phyloP scores from a whole-genome alignment of 2,888 invertebrate species.

The Suillia variegata region DNA sequence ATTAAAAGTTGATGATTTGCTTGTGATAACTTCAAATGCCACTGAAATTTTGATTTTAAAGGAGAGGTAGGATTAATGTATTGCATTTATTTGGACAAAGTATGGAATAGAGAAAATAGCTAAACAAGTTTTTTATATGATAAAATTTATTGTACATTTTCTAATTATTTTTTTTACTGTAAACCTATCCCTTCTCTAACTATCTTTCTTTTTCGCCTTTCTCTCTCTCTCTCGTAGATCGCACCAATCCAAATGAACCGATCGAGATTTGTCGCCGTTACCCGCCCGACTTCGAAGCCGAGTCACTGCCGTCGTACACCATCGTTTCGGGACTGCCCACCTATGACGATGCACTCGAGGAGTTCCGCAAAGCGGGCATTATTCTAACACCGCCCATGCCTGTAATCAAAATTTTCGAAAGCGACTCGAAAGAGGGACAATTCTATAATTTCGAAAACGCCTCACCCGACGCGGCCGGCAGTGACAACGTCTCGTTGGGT shows the following conservation, averaged over 20 bases:
- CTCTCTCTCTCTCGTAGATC: no score
- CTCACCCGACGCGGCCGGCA: slow-evolving; percentile 22
- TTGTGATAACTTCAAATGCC: no score
- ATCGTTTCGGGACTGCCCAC: slow-evolving; percentile 70
- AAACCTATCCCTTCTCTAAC: not conserved
- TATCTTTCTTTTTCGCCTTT: no score
- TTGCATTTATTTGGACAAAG: no score
- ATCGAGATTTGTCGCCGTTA: slow-evolving; percentile 57
- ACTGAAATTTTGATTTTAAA: no score
- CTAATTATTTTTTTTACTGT: not conserved
- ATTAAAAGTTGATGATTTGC: not conserved
- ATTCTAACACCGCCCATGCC: slow-evolving; percentile 53
- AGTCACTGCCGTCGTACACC: slow-evolving; percentile 68
- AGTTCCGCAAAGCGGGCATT: slow-evolving; percentile 63
- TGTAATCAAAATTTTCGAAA: slow-evolving; percentile 57
- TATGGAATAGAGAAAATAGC: no score
- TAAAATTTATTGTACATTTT: no score
- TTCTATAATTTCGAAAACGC: slow-evolving; percentile 29
- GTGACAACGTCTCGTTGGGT: slow-evolving; percentile 45
- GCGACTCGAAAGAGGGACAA: slow-evolving; percentile 34
- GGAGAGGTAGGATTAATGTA: no score
- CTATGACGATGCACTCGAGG: slow-evolving; percentile 69
- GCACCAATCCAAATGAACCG: slow-evolving; percentile 54
- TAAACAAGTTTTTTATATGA: no score
- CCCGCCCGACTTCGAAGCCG: slow-evolving; percentile 61